Evolutionary conservation across 2,797 vertebrate genomes (phyloP).

Genomic region (Lepidocolaptes lacrymiger): DNA sequence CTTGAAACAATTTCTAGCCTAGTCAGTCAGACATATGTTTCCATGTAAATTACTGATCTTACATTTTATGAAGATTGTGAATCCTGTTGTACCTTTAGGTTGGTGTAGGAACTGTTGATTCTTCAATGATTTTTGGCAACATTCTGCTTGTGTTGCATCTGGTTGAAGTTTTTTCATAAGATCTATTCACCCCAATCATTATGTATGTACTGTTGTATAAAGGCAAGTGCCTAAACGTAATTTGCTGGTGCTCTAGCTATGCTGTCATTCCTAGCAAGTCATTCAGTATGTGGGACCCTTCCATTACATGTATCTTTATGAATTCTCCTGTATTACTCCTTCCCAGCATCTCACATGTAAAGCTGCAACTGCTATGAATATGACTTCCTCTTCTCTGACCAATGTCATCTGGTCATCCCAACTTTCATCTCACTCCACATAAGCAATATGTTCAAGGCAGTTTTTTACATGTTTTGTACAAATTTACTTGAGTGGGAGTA

Average conservation of each 20-base stretch:
- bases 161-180: not conserved
- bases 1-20: not conserved
- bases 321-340: not conserved
- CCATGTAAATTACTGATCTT: not conserved
- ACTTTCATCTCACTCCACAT: not conserved
- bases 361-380: not conserved
- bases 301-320: accelerated
- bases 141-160: not conserved
- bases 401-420: not conserved
- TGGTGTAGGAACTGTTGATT: not conserved
- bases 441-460: not conserved
- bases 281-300: accelerated
- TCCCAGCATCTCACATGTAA: not conserved
- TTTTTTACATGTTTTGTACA: not conserved
- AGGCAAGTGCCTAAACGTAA: not conserved
- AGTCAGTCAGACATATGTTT: not conserved
- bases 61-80: not conserved
- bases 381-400: not conserved
- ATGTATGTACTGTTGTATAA: not conserved
- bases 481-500: not conserved
- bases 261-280: not conserved
- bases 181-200: not conserved
- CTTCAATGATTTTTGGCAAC: not conserved
- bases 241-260: not conserved
- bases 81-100: not conserved